Conservation (phyloP, 2,888 invertebrate species). For the Belgica antarctica region DNA sequence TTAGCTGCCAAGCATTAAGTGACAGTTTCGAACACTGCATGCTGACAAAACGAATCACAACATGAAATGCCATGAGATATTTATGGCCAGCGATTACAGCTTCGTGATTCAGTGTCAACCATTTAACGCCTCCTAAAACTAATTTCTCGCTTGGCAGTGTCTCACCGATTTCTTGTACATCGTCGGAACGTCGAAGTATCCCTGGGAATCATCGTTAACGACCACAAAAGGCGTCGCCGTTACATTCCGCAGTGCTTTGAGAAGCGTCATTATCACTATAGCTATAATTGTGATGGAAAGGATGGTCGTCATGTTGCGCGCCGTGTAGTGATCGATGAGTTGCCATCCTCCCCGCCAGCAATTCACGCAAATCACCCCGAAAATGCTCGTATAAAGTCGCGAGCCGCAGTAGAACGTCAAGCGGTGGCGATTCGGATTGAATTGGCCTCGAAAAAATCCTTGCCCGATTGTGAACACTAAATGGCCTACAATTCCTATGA, state of each 20-base stretch:
- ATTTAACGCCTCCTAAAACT: not conserved
- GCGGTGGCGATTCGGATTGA: conserved; percentile 68
- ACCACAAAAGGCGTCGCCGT: conserved; percentile 79
- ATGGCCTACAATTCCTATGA: conserved; percentile 69
- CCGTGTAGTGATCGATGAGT: conserved; percentile 67
- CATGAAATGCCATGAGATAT: not conserved
- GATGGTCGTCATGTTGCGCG: conserved; percentile 62
- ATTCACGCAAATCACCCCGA: conserved; percentile 78
- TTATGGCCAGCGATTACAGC: not conserved
- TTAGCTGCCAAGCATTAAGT: no score
- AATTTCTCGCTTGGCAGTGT: conserved; percentile 47
- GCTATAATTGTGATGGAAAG: conserved; percentile 66
- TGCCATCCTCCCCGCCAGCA: conserved; percentile 86
- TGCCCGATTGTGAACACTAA: conserved; percentile 69
- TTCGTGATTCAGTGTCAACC: conserved; percentile 4
- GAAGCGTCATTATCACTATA: conserved; percentile 65
- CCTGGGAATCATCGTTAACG: conserved; percentile 69
- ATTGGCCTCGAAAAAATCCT: conserved; percentile 59
- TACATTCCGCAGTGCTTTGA: conserved; percentile 73
- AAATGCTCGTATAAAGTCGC: conserved; percentile 70
- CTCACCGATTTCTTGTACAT: conserved; percentile 80
- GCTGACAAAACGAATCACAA: no score
- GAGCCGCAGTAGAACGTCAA: conserved; percentile 69
- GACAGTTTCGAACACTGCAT: no score
- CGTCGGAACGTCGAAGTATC: conserved; percentile 81